phyloP scores from a whole-genome alignment of 2,113 vertebrate genomes.

The Myiagra hebetior region DNA sequence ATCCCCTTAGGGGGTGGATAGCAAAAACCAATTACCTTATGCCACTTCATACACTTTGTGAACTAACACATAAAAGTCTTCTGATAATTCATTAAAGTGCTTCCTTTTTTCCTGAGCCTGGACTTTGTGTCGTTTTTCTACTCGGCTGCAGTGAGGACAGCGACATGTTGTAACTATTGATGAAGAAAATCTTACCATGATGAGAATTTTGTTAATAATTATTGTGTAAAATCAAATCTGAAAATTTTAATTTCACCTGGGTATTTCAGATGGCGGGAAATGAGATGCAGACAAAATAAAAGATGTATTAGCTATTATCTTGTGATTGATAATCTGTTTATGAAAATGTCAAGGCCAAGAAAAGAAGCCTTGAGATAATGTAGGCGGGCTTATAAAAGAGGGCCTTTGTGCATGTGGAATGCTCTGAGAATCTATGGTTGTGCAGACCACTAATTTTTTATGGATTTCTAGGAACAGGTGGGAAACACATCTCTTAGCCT shows the following conservation, averaged over 20 bases:
- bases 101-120: no score
- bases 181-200: neutral
- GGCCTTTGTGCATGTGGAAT: neutral
- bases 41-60: no score
- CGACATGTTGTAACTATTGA: neutral
- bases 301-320: neutral
- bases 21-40: no score
- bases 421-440: neutral
- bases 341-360: conserved; percentile 2
- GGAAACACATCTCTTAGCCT: neutral
- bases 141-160: no score
- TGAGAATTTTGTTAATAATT: neutral
- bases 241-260: neutral
- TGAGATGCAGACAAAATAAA: conserved; percentile 17
- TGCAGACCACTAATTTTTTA: neutral
- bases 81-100: no score
- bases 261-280: conserved; percentile 33
- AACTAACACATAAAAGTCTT: no score
- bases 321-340: conserved; percentile 49
- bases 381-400: neutral
- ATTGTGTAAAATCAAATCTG: neutral
- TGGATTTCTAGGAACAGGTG: conserved; percentile 10
- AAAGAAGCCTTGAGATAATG: conserved; percentile 6
- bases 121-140: no score
- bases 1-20: no score